These are phyloP conservation scores for Cetonia aurata DNA, from an alignment of 2,888 invertebrate species.

Conservation along the genomic window DNA sequence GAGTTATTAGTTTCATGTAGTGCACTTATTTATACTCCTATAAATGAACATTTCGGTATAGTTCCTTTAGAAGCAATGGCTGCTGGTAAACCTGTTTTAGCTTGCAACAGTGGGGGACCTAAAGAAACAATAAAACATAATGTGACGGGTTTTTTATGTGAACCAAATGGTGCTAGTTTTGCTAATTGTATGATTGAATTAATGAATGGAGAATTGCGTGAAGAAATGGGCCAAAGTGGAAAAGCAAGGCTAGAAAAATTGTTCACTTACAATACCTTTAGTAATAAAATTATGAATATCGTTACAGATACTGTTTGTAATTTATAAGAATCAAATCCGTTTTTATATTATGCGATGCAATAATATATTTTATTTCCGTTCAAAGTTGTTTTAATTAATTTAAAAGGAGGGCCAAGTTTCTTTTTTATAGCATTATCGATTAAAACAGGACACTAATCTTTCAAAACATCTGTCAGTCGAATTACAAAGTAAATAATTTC, in stretches of 20 bases:
- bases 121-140: constrained; percentile 89
- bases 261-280: constrained; percentile 89
- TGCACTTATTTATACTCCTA: constrained; percentile 94
- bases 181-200: constrained; percentile 81
- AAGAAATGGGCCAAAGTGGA: constrained; percentile 82
- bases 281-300: constrained; percentile 48
- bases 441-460: no score
- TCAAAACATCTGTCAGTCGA: no score
- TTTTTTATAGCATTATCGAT: no score
- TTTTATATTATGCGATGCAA: constrained; percentile 6
- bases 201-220: constrained; percentile 71
- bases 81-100: constrained; percentile 91
- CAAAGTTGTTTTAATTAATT: constrained; percentile 2
- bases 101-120: constrained; percentile 96
- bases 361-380: constrained; percentile 26
- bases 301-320: constrained; percentile 42
- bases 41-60: constrained; percentile 98
- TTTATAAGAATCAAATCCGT: constrained; percentile 11
- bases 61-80: constrained; percentile 99
- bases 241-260: constrained; percentile 79
- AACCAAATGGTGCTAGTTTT: constrained; percentile 78
- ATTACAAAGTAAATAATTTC: no score
- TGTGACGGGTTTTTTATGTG: constrained; percentile 85
- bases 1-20: constrained; percentile 80
- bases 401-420: no score